These are phyloP conservation scores for Microctenopoma lineatum DNA, from an alignment of 2,797 vertebrate species.

Conservation along the genomic window DNA sequence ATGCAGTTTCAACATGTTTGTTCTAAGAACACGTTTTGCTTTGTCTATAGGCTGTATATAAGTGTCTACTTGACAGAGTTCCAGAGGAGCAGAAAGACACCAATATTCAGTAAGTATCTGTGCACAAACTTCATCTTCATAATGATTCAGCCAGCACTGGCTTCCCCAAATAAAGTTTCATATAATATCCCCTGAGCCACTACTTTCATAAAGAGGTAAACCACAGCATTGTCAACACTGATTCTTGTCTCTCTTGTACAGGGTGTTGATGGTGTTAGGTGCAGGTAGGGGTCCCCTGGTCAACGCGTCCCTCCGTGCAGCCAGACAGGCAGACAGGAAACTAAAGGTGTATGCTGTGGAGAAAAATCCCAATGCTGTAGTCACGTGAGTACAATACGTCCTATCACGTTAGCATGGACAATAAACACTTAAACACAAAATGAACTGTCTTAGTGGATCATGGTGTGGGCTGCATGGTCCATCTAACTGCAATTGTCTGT, in stretches of 20 bases:
- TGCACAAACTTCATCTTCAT: background rate
- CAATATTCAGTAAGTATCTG: constrained; percentile 88
- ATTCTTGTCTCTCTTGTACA: constrained; percentile 46
- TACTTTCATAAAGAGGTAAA: background rate
- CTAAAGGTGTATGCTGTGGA: constrained; percentile 92
- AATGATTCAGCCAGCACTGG: background rate
- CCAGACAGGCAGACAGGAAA: constrained; percentile 88
- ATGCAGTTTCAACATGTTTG: background rate
- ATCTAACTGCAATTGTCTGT: too few relatives aligned
- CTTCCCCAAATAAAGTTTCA: background rate
- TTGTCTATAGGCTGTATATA: constrained; percentile 88
- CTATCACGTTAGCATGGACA: background rate
- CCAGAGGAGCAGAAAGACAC: constrained; percentile 92
- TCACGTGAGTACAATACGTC: constrained; percentile 86
- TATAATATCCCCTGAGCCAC: background rate
- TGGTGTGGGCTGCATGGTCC: too few relatives aligned
- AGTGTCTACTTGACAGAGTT: constrained; percentile 92
- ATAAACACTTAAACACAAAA: background rate
- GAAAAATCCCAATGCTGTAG: constrained; percentile 94
- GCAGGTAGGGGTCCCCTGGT: constrained; percentile 93
- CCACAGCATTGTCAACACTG: background rate
- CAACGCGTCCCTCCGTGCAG: constrained; percentile 90
- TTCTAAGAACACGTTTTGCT: constrained; percentile 1
- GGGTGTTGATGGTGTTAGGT: constrained; percentile 93
- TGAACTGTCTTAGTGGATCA: background rate